Evolutionary conservation across 2,113 vertebrate genomes (phyloP).

Genomic region (Agapornis roseicollis): DNA sequence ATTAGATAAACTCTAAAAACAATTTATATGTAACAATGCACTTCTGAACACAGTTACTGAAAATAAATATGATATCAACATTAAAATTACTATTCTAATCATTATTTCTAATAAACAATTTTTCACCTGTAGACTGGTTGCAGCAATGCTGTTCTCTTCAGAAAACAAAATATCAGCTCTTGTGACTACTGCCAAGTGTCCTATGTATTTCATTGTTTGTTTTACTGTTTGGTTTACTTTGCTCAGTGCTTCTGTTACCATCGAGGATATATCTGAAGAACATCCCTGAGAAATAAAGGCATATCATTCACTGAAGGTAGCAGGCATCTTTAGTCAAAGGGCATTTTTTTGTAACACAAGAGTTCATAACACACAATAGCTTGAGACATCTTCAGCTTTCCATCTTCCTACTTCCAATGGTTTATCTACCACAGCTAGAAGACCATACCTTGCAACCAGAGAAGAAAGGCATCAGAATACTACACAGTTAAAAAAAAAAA

Average conservation of each 20-base stretch:
- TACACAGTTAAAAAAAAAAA: background rate
- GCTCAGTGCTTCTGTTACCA: slow-evolving; percentile 86
- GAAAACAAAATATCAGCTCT: slow-evolving; percentile 71
- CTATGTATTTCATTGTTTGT: slow-evolving; percentile 66
- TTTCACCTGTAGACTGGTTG: slow-evolving; percentile 64
- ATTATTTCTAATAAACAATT: background rate
- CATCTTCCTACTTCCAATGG: background rate
- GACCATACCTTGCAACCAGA: background rate
- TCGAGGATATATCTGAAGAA: slow-evolving; percentile 89
- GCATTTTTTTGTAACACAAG: background rate
- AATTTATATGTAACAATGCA: background rate
- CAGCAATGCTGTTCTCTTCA: slow-evolving; percentile 57
- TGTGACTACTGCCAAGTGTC: slow-evolving; percentile 78
- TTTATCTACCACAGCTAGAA: background rate
- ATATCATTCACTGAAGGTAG: background rate
- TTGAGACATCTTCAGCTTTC: background rate
- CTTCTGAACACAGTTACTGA: background rate
- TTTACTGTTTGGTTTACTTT: slow-evolving; percentile 78
- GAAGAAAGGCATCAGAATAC: background rate
- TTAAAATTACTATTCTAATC: background rate
- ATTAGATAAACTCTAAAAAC: background rate
- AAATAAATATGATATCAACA: background rate
- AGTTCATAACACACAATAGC: background rate
- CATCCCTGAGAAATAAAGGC: slow-evolving; percentile 81
- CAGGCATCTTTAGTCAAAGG: background rate